Evolutionary conservation across 2,113 vertebrate species (phyloP), one percentile per base, ranked within the genome.

Genomic region (Ophthalmolycus amberensis): DNA sequence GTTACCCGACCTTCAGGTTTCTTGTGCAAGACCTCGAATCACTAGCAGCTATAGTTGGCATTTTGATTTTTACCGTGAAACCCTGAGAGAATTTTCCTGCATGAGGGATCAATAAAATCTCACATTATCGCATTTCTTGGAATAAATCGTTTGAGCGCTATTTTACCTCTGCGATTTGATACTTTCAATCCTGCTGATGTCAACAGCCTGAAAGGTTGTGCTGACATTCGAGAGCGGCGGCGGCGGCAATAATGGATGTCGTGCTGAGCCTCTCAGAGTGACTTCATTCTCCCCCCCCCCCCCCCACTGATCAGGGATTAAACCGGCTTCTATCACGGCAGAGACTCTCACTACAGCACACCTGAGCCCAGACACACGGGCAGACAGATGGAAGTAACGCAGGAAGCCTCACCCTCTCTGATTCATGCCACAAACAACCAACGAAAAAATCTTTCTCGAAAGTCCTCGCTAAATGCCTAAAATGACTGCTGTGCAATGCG

Each of bases 241-340:
- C 44, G 2, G 27, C 42, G 20, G 46, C 37, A 56, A 27, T 29
- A 74, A 77, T 85, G 58, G 50, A 62, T 73, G 77, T 84, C 67
- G 3, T 63, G 56, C 77, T 88, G 88, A 82, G 83, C 75, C 11
- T 73, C 73, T 50, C 25, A 0, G 16, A 59, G 42, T 42, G 84
- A 75, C 86, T 80, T 83, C 38, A 69, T 60, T 50, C 44, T 50
- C 46, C 1, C 27, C 27, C 27, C 32, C 32, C 32, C 32, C 32
- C 32, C 32, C 77, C 76, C 54, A 69, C 85, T 88, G 81, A 71
- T 82, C 44, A 25, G 80, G 83, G 75, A 88, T 84, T 89, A 85
- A 79, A 88, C 62, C 40, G 20, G 22, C 76, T 80, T 77, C 73
- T 79, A 78, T 83, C 86, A 73, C 59, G 67, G 75, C 77, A 14